A percentile compares a stretch with the other conserved stretches of the same genome.
Conservation (phyloP, 2,888 invertebrate genomes). For the Rhamphomyia laevipes region DNA sequence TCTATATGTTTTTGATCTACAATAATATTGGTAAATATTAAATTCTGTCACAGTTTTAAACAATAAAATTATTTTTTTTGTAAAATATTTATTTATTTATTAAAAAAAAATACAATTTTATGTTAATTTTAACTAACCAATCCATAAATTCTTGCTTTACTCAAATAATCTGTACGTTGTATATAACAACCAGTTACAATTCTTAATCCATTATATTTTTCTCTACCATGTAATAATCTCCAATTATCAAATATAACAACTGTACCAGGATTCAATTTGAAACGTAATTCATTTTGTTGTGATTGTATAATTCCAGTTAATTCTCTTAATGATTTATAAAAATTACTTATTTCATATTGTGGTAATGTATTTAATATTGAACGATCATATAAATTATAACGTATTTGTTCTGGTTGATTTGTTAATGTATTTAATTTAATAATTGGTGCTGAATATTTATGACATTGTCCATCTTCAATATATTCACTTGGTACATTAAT, state of each 20-base stretch:
- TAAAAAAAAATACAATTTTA: too few species aligned
- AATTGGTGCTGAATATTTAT: conserved; percentile 45
- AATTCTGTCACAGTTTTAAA: too few species aligned
- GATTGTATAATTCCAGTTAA: conserved; percentile 43
- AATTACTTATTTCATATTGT: conserved; percentile 42
- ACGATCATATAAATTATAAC: conserved; percentile 66
- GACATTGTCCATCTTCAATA: conserved; percentile 48
- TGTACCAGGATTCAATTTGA: conserved; percentile 54
- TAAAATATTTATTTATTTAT: too few species aligned
- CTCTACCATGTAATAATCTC: conserved; percentile 63
- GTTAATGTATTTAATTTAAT: conserved; percentile 45
- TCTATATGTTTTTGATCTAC: too few species aligned
- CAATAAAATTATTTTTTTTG: too few species aligned
- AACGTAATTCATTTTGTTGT: conserved; percentile 42
- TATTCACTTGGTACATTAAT: conserved; percentile 52
- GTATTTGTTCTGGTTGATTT: conserved; percentile 47
- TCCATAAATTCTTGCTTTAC: conserved; percentile 43
- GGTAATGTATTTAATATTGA: conserved; percentile 46
- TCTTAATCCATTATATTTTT: conserved; percentile 53
- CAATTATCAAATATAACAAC: conserved; percentile 69
- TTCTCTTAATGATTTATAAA: conserved; percentile 48
- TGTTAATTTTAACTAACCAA: conserved; percentile 31
- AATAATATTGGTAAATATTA: too few species aligned
- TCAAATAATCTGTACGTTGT: conserved; percentile 54
- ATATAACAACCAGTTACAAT: conserved; percentile 61